These are phyloP conservation scores for Phrynocephalus guinanensis DNA, from an alignment of 2,797 vertebrate genomes.

Conservation along the genomic window DNA sequence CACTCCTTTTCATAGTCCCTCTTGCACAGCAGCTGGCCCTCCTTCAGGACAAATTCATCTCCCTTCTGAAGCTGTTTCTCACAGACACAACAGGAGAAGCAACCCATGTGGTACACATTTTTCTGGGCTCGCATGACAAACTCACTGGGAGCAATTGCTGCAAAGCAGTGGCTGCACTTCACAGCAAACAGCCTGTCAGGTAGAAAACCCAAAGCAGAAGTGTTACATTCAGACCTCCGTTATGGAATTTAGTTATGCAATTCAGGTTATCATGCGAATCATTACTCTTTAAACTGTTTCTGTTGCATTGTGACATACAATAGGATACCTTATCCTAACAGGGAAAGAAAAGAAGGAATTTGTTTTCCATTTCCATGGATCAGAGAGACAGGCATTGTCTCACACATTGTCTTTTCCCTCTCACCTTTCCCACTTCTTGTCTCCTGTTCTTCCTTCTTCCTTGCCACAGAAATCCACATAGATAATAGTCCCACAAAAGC, in stretches of 20 bases:
- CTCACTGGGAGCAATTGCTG: conserved; percentile 88
- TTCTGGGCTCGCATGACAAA: conserved; percentile 92
- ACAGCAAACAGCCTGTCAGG: conserved; percentile 87
- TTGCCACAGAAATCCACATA: background rate
- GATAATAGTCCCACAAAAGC: background rate
- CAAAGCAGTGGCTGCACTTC: conserved; percentile 88
- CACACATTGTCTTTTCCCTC: background rate
- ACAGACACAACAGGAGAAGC: conserved; percentile 95
- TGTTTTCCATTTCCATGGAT: background rate
- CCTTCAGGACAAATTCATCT: conserved; percentile 92
- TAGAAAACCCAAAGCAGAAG: conserved; percentile 36
- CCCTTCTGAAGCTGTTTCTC: conserved; percentile 92
- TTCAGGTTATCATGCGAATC: background rate
- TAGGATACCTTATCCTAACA: background rate
- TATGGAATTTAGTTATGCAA: background rate
- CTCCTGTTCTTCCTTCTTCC: background rate
- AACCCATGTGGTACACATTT: conserved; percentile 92
- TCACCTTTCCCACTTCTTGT: background rate
- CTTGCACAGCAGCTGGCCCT: conserved; percentile 92
- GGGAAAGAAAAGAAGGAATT: background rate
- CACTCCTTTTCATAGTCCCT: conserved; percentile 89
- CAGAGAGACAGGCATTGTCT: no score
- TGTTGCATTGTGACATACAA: background rate
- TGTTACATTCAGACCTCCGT: background rate
- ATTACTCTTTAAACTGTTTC: accelerated